phyloP scores from a whole-genome alignment of 2,888 invertebrate species.

The Aleiodes testaceus region DNA sequence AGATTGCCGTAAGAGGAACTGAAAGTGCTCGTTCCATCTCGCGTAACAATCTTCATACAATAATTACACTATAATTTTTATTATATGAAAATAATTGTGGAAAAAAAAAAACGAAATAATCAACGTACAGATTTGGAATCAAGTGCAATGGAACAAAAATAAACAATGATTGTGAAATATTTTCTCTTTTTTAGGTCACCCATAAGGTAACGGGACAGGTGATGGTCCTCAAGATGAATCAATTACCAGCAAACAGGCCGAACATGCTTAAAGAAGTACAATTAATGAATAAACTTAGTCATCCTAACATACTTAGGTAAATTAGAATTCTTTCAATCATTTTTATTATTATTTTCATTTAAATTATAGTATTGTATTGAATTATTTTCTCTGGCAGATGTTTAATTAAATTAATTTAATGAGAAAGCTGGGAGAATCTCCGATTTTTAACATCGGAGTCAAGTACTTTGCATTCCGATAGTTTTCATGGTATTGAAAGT shows the following conservation, averaged over 20 bases:
- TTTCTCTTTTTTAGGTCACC: conserved; percentile 82
- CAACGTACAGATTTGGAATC: not conserved
- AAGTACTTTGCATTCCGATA: too few relatives aligned
- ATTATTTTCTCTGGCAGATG: not conserved
- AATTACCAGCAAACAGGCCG: conserved; percentile 92
- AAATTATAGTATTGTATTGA: not conserved
- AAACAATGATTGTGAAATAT: conserved; percentile 15
- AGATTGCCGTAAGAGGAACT: conserved; percentile 47
- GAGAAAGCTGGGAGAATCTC: too few relatives aligned
- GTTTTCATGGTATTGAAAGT: too few relatives aligned
- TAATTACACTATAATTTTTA: conserved; percentile 20
- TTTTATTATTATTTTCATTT: not conserved
- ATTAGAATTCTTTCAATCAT: not conserved
- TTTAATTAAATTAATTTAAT: too few relatives aligned
- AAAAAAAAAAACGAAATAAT: not conserved
- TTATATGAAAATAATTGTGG: conserved; percentile 1
- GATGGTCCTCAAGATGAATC: conserved; percentile 98
- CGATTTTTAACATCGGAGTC: too few relatives aligned
- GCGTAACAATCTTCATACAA: conserved; percentile 36
- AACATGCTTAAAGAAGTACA: conserved; percentile 98
- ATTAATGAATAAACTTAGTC: conserved; percentile 95
- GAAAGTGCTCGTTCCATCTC: conserved; percentile 45
- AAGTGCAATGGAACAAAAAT: not conserved
- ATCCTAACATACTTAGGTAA: conserved; percentile 94
- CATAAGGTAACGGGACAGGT: conserved; percentile 94